Percentiles rank a stretch among this genome's conserved stretches.
phyloP scores from a whole-genome alignment of 2,797 vertebrate genomes.

The Tarsius wallacei region DNA sequence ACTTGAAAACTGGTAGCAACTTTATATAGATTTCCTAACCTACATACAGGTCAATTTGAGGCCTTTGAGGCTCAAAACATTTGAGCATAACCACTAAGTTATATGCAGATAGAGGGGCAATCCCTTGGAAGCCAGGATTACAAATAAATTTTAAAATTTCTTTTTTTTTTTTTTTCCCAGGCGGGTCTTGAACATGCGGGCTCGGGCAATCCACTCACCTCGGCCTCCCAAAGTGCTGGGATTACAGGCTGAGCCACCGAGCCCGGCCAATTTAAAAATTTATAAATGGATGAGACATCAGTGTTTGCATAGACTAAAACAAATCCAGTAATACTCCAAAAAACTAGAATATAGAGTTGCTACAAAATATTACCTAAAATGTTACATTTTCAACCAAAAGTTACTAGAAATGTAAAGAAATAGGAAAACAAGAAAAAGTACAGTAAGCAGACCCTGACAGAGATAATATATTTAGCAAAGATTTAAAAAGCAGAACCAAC shows the following conservation, averaged over 20 bases:
- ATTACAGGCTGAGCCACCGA: no score
- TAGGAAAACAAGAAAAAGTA: neutral
- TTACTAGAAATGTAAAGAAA: neutral
- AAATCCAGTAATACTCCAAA: neutral
- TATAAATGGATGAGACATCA: neutral
- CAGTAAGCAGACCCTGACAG: neutral
- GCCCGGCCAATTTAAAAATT: neutral
- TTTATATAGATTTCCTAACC: neutral
- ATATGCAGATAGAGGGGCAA: neutral
- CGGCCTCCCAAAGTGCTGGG: no score
- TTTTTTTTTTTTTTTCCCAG: no score
- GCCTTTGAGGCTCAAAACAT: neutral
- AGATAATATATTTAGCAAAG: neutral
- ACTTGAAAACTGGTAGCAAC: slow-evolving; percentile 1
- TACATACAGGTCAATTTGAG: neutral
- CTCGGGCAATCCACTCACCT: no score
- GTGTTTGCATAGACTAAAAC: neutral
- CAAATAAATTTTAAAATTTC: neutral
- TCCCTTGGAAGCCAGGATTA: neutral
- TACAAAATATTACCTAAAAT: neutral
- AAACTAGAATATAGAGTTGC: neutral
- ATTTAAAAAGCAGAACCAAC: neutral
- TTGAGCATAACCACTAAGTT: neutral
- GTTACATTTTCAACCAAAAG: neutral
- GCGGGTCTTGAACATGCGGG: no score